Evolutionary conservation across 1,140 invertebrate genomes (phyloP).

Genomic region (Papilio machaon): DNA sequence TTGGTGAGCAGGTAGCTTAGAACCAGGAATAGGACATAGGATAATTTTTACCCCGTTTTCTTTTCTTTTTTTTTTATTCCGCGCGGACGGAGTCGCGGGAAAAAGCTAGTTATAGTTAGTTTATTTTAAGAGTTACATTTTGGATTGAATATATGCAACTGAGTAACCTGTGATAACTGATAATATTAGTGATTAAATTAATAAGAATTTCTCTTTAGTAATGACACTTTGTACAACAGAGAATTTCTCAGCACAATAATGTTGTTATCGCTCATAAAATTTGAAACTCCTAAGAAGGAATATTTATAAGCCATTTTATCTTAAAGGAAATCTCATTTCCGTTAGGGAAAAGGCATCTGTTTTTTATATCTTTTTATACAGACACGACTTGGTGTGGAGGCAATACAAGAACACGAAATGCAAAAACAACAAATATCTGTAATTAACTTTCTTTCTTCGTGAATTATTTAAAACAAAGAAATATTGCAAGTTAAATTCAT

Average conservation of each 20-base stretch:
- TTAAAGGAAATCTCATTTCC: conserved; percentile 74
- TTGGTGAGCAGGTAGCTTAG: too few species aligned
- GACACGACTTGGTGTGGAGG: background rate
- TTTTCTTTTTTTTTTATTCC: too few species aligned
- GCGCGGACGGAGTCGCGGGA: too few species aligned
- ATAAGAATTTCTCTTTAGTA: too few species aligned
- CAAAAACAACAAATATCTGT: conserved; percentile 34
- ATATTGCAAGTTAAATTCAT: too few species aligned
- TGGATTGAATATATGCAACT: background rate
- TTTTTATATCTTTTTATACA: conserved; percentile 35
- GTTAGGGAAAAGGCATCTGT: conserved; percentile 62
- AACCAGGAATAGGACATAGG: too few species aligned
- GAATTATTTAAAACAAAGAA: background rate
- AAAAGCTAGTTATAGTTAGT: background rate
- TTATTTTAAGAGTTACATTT: background rate
- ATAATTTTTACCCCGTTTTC: too few species aligned
- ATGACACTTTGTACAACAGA: background rate
- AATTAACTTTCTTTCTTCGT: conserved; percentile 26
- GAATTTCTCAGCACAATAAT: background rate
- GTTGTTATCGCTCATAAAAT: background rate
- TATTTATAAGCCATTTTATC: conserved; percentile 69
- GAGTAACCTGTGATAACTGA: background rate
- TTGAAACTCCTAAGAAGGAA: conserved; percentile 60
- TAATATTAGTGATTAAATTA: too few species aligned
- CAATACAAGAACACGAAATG: background rate